Evolutionary conservation across 2,888 invertebrate species (phyloP), one percentile per base, ranked within the genome.

Genomic region (Malachius bipustulatus): DNA sequence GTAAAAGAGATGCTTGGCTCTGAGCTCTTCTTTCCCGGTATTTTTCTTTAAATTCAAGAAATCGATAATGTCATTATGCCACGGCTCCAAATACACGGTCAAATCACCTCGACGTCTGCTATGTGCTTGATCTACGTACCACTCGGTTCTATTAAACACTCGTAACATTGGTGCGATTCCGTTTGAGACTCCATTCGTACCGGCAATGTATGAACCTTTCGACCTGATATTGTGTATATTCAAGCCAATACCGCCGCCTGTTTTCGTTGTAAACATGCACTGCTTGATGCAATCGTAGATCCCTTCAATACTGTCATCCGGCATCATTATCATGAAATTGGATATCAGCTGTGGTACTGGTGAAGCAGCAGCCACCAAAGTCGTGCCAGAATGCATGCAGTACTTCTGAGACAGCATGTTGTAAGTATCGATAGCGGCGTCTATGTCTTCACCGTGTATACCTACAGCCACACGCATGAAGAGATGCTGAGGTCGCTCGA

Each of bases 361-460:
- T 2, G 73, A 73, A 24, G 71, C 74, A 32, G 74, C 67, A 54
- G 75, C 73, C 55, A 74, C 75, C 16, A 77, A 60, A 2, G 75
- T 75, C 0, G 75, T 74, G 3, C 73, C 69, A 2, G 75, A 73
- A 55, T 77, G 75, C 2, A 73, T 76, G 52, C 75, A 76, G 67
- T 68, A 75, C 42, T 67, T 47, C 46, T 71, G 70, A 3, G 73
- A 73, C 59, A 75, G 55, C 38, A 72, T 51, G 49, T 76, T 69
- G 56, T 75, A 75, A 0, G 75, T 73, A 63, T 75, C 73, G 46
- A 76, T 69, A n/a, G 66, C 73, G 11, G 65, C 55, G 26, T 70
- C 69, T 40, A 76, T 66, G 46, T 75, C 69, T 4, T 67, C 59
- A 6, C 64, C 64, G 49, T 77, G 75, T 40, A 75, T 73, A 8